Evolutionary conservation across 1,140 invertebrate species (phyloP), one percentile per base, ranked within the genome.

Genomic region (Pseudobourletiella spinata): DNA sequence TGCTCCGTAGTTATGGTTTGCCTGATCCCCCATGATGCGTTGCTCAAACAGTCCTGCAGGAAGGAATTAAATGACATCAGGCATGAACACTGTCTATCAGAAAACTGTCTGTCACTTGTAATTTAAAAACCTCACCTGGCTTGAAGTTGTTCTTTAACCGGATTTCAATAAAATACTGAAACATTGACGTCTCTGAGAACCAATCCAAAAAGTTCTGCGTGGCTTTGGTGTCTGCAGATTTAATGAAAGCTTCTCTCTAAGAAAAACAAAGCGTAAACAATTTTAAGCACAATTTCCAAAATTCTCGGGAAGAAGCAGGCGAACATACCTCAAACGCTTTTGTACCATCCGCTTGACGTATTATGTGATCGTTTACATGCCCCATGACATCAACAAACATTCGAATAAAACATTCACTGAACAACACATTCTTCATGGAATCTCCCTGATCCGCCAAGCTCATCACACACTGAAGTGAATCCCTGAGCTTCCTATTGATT

Each of bases 131-230:
- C 60, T 63, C 51, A 64, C 67, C 67, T 44, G 63, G 55, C 52
- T 65, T 63, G 25, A 51, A 35, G 14, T 52, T 56, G 32, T 64
- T 50, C 43, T 69, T 69, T 14, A 72, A 28, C n/a, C 69, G 57
- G 25, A 61, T 59, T 59, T 73, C 67, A 25, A 79, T 76, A 65
- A 80, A 81, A 14, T 76, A 69, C 56, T 78, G 73, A 72, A 89
- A 91, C 86, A 89, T 88, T 16, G 86, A 84, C 8, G 87, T 89
- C 73, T 89, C 86, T 0, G 84, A 82, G 74, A 91, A 90, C 87
- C 87, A 89, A 66, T 88, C 84, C 8, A 89, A 76, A 73, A 89
- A 88, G 58, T 82, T 80, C 63, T 81, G 79, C 22, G 83, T 79
- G 51, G 82, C 81, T 72, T 84, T 82, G 0, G 82, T 81, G 4